Evolutionary conservation across 2,888 invertebrate species (phyloP), one percentile per base, ranked within the genome.

Genomic region (Acleris literana): DNA sequence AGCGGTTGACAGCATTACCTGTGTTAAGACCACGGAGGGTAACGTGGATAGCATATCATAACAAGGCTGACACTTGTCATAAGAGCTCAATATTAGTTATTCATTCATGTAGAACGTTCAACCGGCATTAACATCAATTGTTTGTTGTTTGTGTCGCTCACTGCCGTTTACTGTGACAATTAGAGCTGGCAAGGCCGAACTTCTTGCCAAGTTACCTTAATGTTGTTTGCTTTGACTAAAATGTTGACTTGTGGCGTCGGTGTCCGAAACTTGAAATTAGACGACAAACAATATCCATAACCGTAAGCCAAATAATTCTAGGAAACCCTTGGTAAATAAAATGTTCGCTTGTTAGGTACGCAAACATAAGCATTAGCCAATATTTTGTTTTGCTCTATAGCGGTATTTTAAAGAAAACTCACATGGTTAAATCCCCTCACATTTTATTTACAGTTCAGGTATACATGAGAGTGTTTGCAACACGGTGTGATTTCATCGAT

Each of bases 61-160:
- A 44, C 58, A 58, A 64, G 58, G 48, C 29, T 55, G 62, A 39
- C 55, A 55, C 48, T 76, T 51, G 33, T 46, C 39, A 55, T 22
- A 33, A 17, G 22, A 57, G 33, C 18, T 59, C 44, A 51, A 48
- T 53, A 68, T 71, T 66, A 69, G 70, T 66, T 68, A 69, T 67
- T 76, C 75, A 74, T 74, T 74, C 77, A 77, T 75, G 76, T 75
- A 74, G 70, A 77, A 71, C 74, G 74, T 77, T 78, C 72, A 75
- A 75, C 71, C 71, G 75, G 75, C 69, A 76, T 76, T 74, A 76
- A 70, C 69, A 65, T 67, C 75, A 74, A 85, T 85, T 86, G 83
- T 86, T 74, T 75, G 74, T 72, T 83, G 76, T 81, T 80, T 77
- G 74, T 77, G 74, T 81, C 84, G 73, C 83, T 87, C 84, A 81